Evolutionary conservation across 64 coral and sea anemone genomes (phyloP), one percentile per base, ranked within the genome.

Genomic region (Porites australiensis): DNA sequence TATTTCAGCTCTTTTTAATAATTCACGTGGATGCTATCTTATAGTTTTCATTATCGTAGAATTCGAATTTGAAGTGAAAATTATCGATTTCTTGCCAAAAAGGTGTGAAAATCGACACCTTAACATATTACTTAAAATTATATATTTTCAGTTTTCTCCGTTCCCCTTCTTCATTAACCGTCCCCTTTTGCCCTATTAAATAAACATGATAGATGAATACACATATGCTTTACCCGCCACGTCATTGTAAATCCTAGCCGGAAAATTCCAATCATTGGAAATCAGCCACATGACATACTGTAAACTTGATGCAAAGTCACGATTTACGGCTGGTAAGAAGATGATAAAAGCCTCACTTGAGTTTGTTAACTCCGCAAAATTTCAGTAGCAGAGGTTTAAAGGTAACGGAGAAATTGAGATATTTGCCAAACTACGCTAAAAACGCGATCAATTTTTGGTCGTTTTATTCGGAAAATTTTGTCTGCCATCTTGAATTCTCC

Each of bases 41-140:
- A n/a, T n/a, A n/a, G n/a, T n/a, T n/a, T n/a, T n/a, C n/a, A n/a
- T 65, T 65, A 66, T 19, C 63, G 63, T 66, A 66, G 63, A 66
- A 66, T 66, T 19, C 63, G 63, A 66, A 66, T 66, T 66, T 66
- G 63, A 66, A 66, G n/a, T 66, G 4, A 66, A 66, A 15, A 13
- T 0, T 66, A 15, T 66, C 3, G 16, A 66, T 66, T 2, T 66
- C 16, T 18, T 19, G 63, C 4, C 63, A 66, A 15, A 66, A 66
- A 66, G 63, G 63, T 66, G 63, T 66, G 63, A 66, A 66, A 66
- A 66, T 66, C n/a, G 5, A 19, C 63, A 66, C 63, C 63, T 66
- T 18, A 66, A 66, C 2, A 66, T 18, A 19, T 66, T 3, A 66
- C 16, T 13, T 19, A 66, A 66, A 15, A 37, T 15, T 19, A 66